phyloP scores from a whole-genome alignment of 2,888 invertebrate species.

The Hirtodrosophila cameraria region DNA sequence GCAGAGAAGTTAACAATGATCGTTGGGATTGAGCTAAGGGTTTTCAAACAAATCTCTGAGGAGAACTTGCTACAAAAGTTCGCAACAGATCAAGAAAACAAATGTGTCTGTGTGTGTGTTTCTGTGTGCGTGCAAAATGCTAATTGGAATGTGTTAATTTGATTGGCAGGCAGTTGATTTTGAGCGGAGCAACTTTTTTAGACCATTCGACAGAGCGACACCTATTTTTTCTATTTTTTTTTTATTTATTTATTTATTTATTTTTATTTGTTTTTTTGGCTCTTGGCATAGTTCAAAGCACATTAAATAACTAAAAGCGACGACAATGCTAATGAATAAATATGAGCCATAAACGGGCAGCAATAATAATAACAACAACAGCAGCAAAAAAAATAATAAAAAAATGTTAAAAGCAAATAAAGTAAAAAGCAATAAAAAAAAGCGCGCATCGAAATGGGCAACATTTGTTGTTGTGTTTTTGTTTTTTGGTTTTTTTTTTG shows the following conservation, averaged over 20 bases:
- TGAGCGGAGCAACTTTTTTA: slow-evolving; percentile 36
- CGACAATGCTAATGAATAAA: slow-evolving; percentile 62
- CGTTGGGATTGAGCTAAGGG: neutral
- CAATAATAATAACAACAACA: slow-evolving; percentile 32
- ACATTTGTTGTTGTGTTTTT: slow-evolving; percentile 9
- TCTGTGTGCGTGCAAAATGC: slow-evolving; percentile 50
- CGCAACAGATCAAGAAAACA: slow-evolving; percentile 12
- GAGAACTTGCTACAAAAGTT: slow-evolving; percentile 19
- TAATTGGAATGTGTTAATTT: slow-evolving; percentile 77
- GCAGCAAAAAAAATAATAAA: slow-evolving; percentile 10
- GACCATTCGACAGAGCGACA: slow-evolving; percentile 27
- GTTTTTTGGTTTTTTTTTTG: slow-evolving; percentile 23
- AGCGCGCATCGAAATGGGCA: slow-evolving; percentile 41
- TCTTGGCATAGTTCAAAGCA: slow-evolving; percentile 32
- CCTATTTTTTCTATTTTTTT: slow-evolving; percentile 27
- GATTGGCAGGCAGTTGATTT: slow-evolving; percentile 66
- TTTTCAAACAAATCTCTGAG: slow-evolving; percentile 16
- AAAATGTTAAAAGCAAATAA: slow-evolving; percentile 12
- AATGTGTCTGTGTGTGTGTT: slow-evolving; percentile 10
- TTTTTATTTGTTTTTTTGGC: slow-evolving; percentile 8
- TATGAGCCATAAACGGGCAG: slow-evolving; percentile 52
- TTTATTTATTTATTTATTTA: neutral
- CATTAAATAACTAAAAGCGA: slow-evolving; percentile 46
- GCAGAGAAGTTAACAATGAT: too few relatives aligned
- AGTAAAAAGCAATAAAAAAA: slow-evolving; percentile 34